phyloP scores from a whole-genome alignment of 2,113 vertebrate genomes.

The Tachycineta bicolor region DNA sequence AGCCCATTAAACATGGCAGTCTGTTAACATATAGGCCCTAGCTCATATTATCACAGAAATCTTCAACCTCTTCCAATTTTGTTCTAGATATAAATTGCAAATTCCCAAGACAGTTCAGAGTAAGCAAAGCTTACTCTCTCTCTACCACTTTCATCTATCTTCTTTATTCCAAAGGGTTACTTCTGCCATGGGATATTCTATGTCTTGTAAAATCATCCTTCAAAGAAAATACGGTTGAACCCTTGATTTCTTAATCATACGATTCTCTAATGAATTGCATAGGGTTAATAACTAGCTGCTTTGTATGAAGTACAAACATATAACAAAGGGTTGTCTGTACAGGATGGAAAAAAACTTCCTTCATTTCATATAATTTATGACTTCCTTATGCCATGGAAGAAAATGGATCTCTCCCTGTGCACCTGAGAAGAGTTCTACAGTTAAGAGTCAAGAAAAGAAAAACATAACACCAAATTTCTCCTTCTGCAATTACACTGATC shows the following conservation, averaged over 20 bases:
- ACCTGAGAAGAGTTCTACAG: neutral
- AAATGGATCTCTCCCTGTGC: neutral
- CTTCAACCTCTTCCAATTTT: neutral
- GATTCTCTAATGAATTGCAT: neutral
- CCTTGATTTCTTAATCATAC: neutral
- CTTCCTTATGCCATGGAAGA: neutral
- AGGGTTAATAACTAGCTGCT: conserved; percentile 5
- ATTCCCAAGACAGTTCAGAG: neutral
- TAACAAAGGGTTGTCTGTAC: neutral
- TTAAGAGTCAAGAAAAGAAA: conserved; percentile 28
- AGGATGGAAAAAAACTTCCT: neutral
- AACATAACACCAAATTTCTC: neutral
- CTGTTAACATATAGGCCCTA: neutral
- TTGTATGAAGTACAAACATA: neutral
- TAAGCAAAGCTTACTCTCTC: neutral
- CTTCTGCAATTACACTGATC: conserved; percentile 15
- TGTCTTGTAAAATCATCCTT: neutral
- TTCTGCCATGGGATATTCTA: neutral
- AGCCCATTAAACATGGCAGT: neutral
- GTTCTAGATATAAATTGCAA: neutral
- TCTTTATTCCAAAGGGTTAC: neutral
- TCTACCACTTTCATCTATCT: neutral
- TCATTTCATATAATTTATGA: neutral
- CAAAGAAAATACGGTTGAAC: neutral
- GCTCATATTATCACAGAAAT: neutral